Conservation (phyloP, 2,888 invertebrate genomes). For the Parasteatoda lunata region DNA sequence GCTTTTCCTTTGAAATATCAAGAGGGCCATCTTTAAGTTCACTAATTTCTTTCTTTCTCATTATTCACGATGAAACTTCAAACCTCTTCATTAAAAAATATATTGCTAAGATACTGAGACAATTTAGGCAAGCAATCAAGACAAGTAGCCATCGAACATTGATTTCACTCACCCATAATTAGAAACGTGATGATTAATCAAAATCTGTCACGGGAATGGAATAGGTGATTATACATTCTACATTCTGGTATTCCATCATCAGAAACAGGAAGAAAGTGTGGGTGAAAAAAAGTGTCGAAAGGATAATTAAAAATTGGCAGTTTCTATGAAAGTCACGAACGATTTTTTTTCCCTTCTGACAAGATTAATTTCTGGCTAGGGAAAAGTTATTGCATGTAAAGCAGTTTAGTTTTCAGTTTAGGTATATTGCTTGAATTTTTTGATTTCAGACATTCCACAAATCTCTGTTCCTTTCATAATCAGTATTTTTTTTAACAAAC, state of each 20-base stretch:
- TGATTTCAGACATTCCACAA: too few relatives aligned
- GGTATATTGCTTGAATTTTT: too few relatives aligned
- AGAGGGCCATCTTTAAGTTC: too few relatives aligned
- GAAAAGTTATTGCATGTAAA: neutral
- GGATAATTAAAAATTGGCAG: conserved; percentile 3
- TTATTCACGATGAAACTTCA: too few relatives aligned
- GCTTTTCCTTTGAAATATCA: too few relatives aligned
- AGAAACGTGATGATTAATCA: neutral
- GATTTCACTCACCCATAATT: neutral
- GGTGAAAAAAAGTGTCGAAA: neutral
- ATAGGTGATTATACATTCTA: neutral
- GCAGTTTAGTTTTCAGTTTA: too few relatives aligned
- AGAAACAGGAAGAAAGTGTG: neutral
- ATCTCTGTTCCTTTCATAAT: too few relatives aligned
- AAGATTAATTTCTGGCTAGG: neutral
- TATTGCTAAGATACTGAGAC: too few relatives aligned
- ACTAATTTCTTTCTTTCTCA: too few relatives aligned
- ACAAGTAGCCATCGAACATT: neutral
- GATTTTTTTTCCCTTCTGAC: neutral
- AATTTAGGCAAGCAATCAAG: neutral
- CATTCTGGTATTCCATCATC: neutral
- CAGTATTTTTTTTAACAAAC: too few relatives aligned
- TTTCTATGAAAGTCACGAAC: conserved; percentile 1
- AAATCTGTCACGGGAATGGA: neutral
- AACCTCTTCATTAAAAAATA: too few relatives aligned